Conservation (phyloP, 35 echinoderm and acorn worm genomes). For the Chiridota heheva region DNA sequence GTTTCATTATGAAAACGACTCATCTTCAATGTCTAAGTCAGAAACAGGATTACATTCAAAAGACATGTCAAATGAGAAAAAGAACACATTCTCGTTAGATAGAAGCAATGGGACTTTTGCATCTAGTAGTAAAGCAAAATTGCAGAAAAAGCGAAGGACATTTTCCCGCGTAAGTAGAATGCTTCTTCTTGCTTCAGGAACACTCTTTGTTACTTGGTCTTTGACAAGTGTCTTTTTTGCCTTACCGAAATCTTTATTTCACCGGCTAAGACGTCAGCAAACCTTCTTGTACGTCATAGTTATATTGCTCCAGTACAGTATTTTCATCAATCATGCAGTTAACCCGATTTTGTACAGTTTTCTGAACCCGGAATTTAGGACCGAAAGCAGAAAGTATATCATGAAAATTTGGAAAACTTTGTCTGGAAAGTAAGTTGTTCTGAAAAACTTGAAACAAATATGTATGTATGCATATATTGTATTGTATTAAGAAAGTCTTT, state of each 20-base stretch:
- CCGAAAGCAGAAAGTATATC: neutral
- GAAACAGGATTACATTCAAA: neutral
- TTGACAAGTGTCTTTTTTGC: neutral
- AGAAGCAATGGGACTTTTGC: neutral
- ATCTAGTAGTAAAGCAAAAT: too few relatives aligned
- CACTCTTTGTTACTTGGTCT: slow-evolving; percentile 16
- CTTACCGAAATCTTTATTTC: neutral
- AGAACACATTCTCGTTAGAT: neutral
- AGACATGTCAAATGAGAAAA: neutral
- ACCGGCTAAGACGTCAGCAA: neutral
- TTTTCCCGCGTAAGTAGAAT: slow-evolving; percentile 16
- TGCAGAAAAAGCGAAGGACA: neutral
- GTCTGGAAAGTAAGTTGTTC: too few relatives aligned
- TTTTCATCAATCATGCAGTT: slow-evolving; percentile 20
- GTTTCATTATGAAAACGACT: neutral
- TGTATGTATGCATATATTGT: too few relatives aligned
- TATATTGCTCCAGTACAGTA: neutral
- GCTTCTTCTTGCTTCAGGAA: neutral
- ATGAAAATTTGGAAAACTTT: too few relatives aligned
- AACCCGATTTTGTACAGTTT: slow-evolving; percentile 20
- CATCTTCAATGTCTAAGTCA: neutral
- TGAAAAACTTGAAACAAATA: too few relatives aligned
- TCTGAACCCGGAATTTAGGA: slow-evolving; percentile 8
- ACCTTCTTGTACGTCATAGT: neutral
- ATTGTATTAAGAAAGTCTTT: too few relatives aligned